These are phyloP conservation scores for Solenopsis invicta DNA, from an alignment of 1,140 invertebrate species.

Conservation along the genomic window DNA sequence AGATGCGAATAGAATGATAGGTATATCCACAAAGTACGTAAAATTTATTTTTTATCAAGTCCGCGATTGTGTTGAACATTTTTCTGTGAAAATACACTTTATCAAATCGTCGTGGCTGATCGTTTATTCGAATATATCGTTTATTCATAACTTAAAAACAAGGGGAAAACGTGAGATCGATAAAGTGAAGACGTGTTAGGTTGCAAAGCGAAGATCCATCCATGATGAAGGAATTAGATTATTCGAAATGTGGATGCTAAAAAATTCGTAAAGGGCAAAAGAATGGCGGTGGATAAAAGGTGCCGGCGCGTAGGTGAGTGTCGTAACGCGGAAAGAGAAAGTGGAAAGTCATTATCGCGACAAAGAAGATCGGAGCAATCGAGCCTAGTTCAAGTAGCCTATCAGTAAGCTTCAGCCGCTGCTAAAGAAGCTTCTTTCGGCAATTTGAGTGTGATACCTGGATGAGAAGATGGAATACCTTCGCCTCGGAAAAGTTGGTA, in stretches of 20 bases:
- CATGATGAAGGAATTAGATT: conserved; percentile 25
- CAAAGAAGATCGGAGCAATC: conserved; percentile 70
- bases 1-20: not conserved
- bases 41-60: not conserved
- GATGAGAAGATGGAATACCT: not conserved
- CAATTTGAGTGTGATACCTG: conserved; percentile 32
- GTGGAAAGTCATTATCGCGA: conserved; percentile 75
- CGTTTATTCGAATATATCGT: not conserved
- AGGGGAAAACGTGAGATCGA: conserved; percentile 28
- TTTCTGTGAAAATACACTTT: not conserved
- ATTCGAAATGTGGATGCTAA: conserved; percentile 43
- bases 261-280: conserved; percentile 30
- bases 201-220: conserved; percentile 3
- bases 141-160: not conserved
- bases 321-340: conserved; percentile 10
- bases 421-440: conserved; percentile 35
- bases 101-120: not conserved
- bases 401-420: conserved; percentile 64
- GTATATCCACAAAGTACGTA: not conserved
- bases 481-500: not conserved
- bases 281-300: not conserved
- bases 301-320: not conserved
- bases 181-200: not conserved
- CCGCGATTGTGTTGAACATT: not conserved
- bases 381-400: conserved; percentile 61